Percentiles rank a stretch among this genome's conserved stretches.
These are phyloP conservation scores for Acanthurus lineatus DNA, from an alignment of 2,797 vertebrate species.

Conservation along the genomic window DNA sequence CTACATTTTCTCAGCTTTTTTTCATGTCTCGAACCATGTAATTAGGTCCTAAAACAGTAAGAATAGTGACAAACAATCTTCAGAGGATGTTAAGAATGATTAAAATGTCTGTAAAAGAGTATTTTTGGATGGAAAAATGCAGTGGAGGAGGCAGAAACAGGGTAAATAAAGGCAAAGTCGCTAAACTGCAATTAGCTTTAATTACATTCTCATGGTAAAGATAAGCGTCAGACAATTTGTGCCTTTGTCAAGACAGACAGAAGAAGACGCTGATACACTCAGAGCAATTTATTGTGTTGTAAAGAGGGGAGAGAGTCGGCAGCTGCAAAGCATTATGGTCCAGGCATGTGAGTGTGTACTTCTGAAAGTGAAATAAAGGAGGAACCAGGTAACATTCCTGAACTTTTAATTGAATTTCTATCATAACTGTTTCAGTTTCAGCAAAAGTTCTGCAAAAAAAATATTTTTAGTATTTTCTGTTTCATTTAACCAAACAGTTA, in stretches of 20 bases:
- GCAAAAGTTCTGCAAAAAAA: neutral
- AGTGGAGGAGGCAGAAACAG: neutral
- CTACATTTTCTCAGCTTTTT: neutral
- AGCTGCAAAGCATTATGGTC: slow-evolving; percentile 9
- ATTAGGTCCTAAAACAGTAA: neutral
- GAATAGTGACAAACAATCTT: neutral
- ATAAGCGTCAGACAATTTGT: neutral
- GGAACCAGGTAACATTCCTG: slow-evolving; percentile 3
- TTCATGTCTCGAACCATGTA: neutral
- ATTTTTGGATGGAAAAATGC: neutral
- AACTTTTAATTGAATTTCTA: slow-evolving; percentile 13
- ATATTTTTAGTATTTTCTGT: neutral
- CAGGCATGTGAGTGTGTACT: neutral
- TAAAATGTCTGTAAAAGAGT: neutral
- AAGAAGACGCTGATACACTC: neutral
- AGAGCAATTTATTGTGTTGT: slow-evolving; percentile 1
- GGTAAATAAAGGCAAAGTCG: neutral
- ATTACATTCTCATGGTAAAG: slow-evolving; percentile 10
- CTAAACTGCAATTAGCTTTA: neutral
- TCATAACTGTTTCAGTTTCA: neutral
- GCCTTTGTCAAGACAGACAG: neutral
- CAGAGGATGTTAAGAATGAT: neutral
- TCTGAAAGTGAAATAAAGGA: neutral
- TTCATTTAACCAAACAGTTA: slow-evolving; percentile 12
- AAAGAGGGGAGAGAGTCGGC: neutral